Evolutionary conservation across 2,113 vertebrate genomes (phyloP), one percentile per base, ranked within the genome.

Genomic region (Channa maculata): DNA sequence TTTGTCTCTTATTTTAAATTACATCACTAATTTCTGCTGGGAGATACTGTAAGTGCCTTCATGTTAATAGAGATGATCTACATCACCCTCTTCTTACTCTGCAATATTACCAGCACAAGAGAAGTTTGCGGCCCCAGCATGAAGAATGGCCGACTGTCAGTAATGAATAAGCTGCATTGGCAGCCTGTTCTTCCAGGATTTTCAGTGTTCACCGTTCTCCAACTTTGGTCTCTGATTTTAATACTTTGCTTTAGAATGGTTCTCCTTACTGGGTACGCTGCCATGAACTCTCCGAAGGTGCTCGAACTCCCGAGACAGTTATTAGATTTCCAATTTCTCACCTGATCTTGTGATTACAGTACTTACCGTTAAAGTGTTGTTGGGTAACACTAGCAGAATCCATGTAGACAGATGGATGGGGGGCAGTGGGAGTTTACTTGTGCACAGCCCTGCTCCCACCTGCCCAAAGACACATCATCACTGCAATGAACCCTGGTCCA

Each of bases 31-130:
- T 41, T 10, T 80, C 37, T 65, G 44, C 45, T 37, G 5, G 64
- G 54, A 77, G 41, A 81, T 14, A 39, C 65, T 79, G 11, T 44
- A 65, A 63, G 61, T 77, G 77, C 85, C 82, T 86, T 79, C 5
- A 49, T 54, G 4, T 58, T 73, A 15, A 61, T 8, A 73, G 9
- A 63, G 8, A 45, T 39, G 13, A 39, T 48, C 36, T 37, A 15
- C 39, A 37, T 45, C 15, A 66, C 64, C 38, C 45, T 45, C 12
- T 43, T 68, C 52, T 33, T 34, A 52, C n/a, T 73, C 39, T 34
- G 75, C 50, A 67, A 38, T 58, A 62, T 46, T 53, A 6, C 64
- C 14, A 68, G 33, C 41, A 44, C 38, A 53, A 41, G n/a, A 15
- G 51, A 13, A 33, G 41, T 59, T 41, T 36, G 60, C 14, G 38